Percentiles rank a stretch among this genome's conserved stretches.
These are phyloP conservation scores for Metacarcinus magister DNA, from an alignment of 2,888 invertebrate genomes.

Conservation along the genomic window DNA sequence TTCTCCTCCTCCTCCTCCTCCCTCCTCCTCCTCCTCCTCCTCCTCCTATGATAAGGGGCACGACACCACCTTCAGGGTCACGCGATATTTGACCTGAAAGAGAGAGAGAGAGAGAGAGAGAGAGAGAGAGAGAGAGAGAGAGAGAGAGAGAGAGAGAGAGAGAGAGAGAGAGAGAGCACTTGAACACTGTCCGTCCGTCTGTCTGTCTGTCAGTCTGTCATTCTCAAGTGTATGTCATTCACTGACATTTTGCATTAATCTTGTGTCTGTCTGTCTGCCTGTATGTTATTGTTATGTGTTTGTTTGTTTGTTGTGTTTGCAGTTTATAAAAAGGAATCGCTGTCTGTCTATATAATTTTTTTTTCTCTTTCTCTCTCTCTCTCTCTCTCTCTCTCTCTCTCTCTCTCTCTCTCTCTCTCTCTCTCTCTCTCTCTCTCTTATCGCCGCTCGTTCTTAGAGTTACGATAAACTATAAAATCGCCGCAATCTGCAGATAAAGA, in stretches of 20 bases:
- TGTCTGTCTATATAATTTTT: not conserved
- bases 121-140: constrained; percentile 54
- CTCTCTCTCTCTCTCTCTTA: not conserved
- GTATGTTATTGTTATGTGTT: no score
- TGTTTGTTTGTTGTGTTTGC: not conserved
- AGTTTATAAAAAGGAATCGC: no score
- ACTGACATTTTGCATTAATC: no score
- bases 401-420: constrained; percentile 52
- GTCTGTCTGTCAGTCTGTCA: no score
- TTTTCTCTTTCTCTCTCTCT: constrained; percentile 48
- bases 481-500: no score
- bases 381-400: constrained; percentile 65
- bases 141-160: constrained; percentile 32
- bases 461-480: no score
- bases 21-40: not conserved
- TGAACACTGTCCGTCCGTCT: no score
- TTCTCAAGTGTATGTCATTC: no score
- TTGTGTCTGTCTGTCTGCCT: no score
- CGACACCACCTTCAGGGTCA: not conserved
- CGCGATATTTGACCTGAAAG: not conserved
- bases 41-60: not conserved
- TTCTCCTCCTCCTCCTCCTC: not conserved
- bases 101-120: constrained; percentile 55
- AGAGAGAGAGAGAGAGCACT: constrained; percentile 7
- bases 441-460: no score